These are phyloP conservation scores for Ostrea edulis DNA, from an alignment of 1,140 invertebrate genomes.

Conservation along the genomic window DNA sequence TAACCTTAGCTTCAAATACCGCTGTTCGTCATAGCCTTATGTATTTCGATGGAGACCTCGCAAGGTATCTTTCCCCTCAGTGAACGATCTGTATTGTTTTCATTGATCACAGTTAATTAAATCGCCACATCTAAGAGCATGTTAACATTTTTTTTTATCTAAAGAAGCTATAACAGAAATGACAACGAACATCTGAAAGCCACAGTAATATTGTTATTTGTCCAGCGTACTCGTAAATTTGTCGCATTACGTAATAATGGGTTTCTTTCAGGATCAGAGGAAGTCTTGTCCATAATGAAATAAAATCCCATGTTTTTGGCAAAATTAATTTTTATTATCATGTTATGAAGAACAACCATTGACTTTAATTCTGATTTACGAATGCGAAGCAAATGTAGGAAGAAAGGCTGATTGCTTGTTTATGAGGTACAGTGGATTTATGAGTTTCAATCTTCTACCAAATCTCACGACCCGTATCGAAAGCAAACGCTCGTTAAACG, in stretches of 20 bases:
- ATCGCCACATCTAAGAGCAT: too few relatives aligned
- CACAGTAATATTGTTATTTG: background rate
- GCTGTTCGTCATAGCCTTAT: too few relatives aligned
- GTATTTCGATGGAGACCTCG: too few relatives aligned
- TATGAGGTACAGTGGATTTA: background rate
- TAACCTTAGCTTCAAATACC: too few relatives aligned
- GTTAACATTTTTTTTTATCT: too few relatives aligned
- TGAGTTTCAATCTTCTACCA: background rate
- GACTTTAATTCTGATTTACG: background rate
- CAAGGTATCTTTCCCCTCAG: too few relatives aligned
- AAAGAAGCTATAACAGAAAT: conserved; percentile 2
- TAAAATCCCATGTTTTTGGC: conserved; percentile 11
- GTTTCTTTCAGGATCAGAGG: background rate
- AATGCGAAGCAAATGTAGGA: background rate
- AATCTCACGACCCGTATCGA: conserved; percentile 36
- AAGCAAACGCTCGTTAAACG: conserved; percentile 8
- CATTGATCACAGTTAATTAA: too few relatives aligned
- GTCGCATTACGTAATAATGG: conserved; percentile 2
- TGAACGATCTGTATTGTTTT: too few relatives aligned
- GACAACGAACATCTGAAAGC: background rate
- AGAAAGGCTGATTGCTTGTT: background rate
- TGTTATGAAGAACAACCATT: background rate
- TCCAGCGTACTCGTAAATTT: background rate
- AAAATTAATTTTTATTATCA: conserved; percentile 16
- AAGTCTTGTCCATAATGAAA: conserved; percentile 30